A percentile compares a stretch with the other conserved stretches of the same genome.
phyloP scores from a whole-genome alignment of 2,113 vertebrate species.

The Cryptomyrus ogoouensis region DNA sequence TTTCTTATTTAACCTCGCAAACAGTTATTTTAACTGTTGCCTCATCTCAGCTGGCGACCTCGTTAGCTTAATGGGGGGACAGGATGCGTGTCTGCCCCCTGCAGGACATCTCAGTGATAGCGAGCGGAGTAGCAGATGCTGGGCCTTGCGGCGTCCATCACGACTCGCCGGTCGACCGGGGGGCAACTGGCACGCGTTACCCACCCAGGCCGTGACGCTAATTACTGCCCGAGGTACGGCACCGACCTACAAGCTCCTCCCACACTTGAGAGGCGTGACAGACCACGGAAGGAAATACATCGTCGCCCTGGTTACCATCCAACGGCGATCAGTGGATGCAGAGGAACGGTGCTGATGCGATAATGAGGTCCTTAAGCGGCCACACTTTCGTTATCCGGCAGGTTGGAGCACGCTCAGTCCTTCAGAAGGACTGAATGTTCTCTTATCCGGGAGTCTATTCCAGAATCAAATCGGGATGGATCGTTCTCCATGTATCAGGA shows the following conservation, averaged over 20 bases:
- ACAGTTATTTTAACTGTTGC: neutral
- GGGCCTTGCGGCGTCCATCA: conserved; percentile 53
- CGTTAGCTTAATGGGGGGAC: neutral
- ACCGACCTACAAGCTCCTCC: neutral
- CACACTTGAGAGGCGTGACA: neutral
- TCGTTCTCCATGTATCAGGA: neutral
- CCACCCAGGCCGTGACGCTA: conserved; percentile 41
- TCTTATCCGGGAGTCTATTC: neutral
- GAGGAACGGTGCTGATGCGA: neutral
- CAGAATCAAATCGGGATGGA: neutral
- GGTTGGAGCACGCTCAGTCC: neutral
- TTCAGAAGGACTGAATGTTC: neutral
- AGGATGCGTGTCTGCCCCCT: neutral
- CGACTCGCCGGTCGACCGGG: conserved; percentile 54
- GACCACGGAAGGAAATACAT: neutral
- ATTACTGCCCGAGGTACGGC: conserved; percentile 37
- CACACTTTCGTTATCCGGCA: neutral
- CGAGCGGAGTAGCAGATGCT: neutral
- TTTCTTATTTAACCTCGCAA: neutral
- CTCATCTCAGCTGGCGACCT: neutral
- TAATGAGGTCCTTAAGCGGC: neutral
- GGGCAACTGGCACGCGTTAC: conserved; percentile 48
- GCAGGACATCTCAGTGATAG: neutral
- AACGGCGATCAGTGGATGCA: neutral
- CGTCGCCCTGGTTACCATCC: conserved; percentile 21